Percentiles rank a stretch among this genome's conserved stretches.
Conservation (phyloP, 2,113 vertebrate genomes). For the Pogonocichla stellata region DNA sequence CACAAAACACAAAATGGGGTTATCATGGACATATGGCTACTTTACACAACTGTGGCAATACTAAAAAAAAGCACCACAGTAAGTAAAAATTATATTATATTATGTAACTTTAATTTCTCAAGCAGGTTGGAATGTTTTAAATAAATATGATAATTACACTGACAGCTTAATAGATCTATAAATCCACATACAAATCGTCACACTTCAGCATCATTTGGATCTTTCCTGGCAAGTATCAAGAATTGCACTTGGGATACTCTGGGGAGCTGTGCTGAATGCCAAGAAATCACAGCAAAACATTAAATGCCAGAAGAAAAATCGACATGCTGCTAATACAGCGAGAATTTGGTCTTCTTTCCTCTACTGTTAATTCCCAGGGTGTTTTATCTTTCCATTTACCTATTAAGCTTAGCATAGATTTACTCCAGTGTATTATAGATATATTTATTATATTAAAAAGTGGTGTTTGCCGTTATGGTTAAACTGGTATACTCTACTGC, state of each 20-base stretch:
- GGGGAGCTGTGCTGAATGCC: background rate
- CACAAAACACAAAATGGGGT: background rate
- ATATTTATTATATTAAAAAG: background rate
- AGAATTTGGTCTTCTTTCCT: background rate
- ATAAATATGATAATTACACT: background rate
- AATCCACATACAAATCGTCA: background rate
- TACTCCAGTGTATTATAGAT: background rate
- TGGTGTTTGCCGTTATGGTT: background rate
- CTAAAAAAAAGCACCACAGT: background rate
- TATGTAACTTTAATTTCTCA: background rate
- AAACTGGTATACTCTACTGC: background rate
- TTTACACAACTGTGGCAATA: background rate
- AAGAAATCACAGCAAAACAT: background rate
- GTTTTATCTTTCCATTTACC: background rate
- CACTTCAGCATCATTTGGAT: background rate
- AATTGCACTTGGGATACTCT: background rate
- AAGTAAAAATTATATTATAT: background rate
- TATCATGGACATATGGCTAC: background rate
- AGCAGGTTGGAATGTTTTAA: background rate
- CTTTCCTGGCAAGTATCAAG: background rate
- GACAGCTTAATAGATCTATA: background rate
- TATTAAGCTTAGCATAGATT: background rate
- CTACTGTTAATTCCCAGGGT: background rate
- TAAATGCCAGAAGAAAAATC: background rate
- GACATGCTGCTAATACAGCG: background rate